phyloP scores from a whole-genome alignment of 2,888 invertebrate species.

The Aphrophora alni region DNA sequence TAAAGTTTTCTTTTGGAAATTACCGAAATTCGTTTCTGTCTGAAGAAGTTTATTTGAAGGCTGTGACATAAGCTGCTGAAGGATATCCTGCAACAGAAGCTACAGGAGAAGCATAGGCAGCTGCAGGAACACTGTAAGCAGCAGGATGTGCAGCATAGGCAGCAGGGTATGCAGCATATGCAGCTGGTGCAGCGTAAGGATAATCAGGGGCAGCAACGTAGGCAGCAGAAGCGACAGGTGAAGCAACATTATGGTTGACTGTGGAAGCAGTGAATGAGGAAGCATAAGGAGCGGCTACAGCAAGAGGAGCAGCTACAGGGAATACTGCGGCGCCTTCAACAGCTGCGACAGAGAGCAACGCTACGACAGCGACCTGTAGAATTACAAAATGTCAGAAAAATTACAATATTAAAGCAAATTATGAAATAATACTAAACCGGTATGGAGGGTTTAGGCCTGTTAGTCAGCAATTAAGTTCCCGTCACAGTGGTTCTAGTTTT shows the following conservation, averaged over 20 bases:
- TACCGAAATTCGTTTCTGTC: too few species aligned
- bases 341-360: background rate
- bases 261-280: background rate
- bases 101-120: background rate
- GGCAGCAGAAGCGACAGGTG: background rate
- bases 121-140: background rate
- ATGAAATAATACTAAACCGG: too few species aligned
- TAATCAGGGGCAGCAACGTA: background rate
- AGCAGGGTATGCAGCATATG: background rate
- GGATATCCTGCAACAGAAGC: background rate
- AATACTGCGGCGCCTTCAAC: background rate
- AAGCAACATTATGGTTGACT: background rate
- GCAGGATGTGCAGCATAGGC: background rate
- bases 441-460: too few species aligned
- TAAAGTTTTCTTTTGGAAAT: too few species aligned
- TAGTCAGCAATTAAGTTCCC: too few species aligned
- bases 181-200: background rate
- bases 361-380: background rate
- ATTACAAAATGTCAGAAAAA: too few species aligned
- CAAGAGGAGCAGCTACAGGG: background rate
- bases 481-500: too few species aligned
- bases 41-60: background rate
- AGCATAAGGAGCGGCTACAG: background rate
- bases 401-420: too few species aligned
- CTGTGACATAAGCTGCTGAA: background rate